These are phyloP conservation scores for Chorisops tibialis DNA, from an alignment of 2,888 invertebrate species.

Conservation along the genomic window DNA sequence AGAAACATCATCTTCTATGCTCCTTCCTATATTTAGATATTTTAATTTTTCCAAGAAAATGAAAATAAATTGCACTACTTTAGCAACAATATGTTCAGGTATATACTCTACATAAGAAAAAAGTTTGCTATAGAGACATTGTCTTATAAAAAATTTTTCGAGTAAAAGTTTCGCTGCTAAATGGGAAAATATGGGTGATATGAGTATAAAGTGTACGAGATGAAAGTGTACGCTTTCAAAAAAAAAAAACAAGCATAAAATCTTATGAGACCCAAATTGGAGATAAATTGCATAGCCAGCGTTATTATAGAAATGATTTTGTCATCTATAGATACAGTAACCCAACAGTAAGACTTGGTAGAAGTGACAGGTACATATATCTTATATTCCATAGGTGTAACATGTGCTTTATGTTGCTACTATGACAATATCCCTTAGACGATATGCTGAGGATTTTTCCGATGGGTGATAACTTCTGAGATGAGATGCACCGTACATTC, in stretches of 20 bases:
- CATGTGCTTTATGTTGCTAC: conserved; percentile 23
- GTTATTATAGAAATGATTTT: too few relatives aligned
- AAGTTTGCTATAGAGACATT: too few relatives aligned
- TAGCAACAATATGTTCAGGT: background rate
- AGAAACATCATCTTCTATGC: too few relatives aligned
- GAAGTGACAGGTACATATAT: too few relatives aligned
- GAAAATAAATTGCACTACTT: background rate
- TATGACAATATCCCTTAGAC: conserved; percentile 24
- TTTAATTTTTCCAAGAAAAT: background rate
- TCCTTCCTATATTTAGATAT: too few relatives aligned
- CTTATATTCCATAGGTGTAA: background rate
- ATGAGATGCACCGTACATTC: conserved; percentile 15
- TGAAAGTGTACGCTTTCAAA: background rate
- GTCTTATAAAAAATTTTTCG: too few relatives aligned
- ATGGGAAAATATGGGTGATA: too few relatives aligned
- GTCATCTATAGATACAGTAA: too few relatives aligned
- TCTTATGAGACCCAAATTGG: conserved; percentile 12
- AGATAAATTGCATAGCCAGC: conserved; percentile 5
- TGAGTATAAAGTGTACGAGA: too few relatives aligned
- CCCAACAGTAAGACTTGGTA: background rate
- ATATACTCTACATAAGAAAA: background rate
- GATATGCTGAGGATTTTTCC: background rate
- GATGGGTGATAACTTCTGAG: conserved; percentile 19
- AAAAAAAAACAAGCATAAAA: background rate
- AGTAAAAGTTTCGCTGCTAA: too few relatives aligned